These are phyloP conservation scores for Aurelia sp. DNA, from an alignment of 30 jellyfish, hydroid and myxozoan species.

Conservation along the genomic window DNA sequence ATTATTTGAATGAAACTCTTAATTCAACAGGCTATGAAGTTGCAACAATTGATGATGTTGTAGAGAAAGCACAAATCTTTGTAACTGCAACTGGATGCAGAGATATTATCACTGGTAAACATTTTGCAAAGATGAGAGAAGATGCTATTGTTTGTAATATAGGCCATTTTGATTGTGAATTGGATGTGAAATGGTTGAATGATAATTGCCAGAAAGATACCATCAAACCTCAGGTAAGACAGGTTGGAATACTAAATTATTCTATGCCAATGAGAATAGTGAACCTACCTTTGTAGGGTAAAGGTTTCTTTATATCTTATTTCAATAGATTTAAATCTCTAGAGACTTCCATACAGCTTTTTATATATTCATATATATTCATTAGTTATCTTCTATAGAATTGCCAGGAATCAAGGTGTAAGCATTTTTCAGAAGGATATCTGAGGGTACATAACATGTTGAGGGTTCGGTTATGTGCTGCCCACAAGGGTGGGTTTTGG, in stretches of 20 bases:
- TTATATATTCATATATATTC: no score
- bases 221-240: slow-evolving; percentile 92
- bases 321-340: no score
- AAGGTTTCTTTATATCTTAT: no score
- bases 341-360: no score
- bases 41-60: slow-evolving; percentile 90
- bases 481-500: no score
- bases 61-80: slow-evolving; percentile 81
- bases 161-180: slow-evolving; percentile 98
- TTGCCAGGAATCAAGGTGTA: no score
- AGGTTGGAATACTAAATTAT: neutral
- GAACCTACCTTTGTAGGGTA: no score
- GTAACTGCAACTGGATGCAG: slow-evolving; percentile 98
- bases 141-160: slow-evolving; percentile 97
- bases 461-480: no score
- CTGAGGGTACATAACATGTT: no score
- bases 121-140: slow-evolving; percentile 88
- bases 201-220: slow-evolving; percentile 80
- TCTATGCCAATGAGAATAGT: no score
- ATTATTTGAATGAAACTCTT: neutral
- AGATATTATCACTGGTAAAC: slow-evolving; percentile 77
- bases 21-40: slow-evolving; percentile 82
- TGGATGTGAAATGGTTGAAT: slow-evolving; percentile 92
- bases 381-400: no score
- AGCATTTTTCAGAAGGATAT: no score